These are phyloP conservation scores for Mus spicilegus DNA, from an alignment of 2,113 vertebrate species.

Conservation along the genomic window DNA sequence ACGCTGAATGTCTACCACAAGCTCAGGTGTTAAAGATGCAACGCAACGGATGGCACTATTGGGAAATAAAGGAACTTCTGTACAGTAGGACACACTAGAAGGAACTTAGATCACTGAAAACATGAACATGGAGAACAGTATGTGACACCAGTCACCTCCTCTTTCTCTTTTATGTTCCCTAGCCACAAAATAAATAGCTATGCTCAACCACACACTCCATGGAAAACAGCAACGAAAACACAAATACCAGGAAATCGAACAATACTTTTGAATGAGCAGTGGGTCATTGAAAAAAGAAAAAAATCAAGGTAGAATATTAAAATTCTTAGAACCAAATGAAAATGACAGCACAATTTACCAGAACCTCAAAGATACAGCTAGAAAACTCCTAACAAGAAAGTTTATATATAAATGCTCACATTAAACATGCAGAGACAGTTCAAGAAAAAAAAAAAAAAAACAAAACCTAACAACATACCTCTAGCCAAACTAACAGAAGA, in stretches of 20 bases:
- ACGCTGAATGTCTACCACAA: not conserved
- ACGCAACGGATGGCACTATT: not conserved
- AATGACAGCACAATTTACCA: not conserved
- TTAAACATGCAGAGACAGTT: not conserved
- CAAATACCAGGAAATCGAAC: not conserved
- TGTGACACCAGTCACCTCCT: not conserved
- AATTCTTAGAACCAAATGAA: not conserved
- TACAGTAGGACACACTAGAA: not conserved
- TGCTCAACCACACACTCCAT: not conserved
- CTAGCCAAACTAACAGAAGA: not conserved
- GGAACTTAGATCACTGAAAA: not conserved
- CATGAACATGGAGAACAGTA: not conserved
- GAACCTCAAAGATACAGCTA: not conserved
- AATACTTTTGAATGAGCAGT: not conserved
- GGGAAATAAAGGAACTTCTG: not conserved
- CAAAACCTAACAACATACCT: not conserved
- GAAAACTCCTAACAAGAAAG: not conserved
- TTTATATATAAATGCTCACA: not conserved
- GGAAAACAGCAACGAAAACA: not conserved
- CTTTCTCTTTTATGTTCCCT: slow-evolving; percentile 4
- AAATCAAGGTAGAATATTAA: not conserved
- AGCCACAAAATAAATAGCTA: not conserved
- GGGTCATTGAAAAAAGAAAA: not conserved
- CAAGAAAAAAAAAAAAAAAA: too few relatives aligned
- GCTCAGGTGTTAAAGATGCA: not conserved